Conservation (phyloP, 2,888 invertebrate species). For the Bellardia pandia region DNA sequence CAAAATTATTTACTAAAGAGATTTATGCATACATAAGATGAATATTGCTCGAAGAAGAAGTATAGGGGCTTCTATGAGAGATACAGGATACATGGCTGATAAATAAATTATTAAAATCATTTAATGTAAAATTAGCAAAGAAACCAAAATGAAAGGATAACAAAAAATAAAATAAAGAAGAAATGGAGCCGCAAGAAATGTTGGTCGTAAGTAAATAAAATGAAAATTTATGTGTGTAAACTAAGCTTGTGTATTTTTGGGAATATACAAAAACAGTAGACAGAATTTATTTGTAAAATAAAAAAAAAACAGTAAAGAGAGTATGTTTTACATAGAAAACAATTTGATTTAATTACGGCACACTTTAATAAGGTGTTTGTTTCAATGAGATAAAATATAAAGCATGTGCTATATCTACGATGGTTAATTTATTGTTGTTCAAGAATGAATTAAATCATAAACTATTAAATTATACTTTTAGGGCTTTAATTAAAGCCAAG, state of each 20-base stretch:
- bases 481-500: not conserved
- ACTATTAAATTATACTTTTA: no score
- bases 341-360: not conserved
- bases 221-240: conserved; percentile 20
- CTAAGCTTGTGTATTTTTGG: not conserved
- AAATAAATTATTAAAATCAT: conserved; percentile 68
- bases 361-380: conserved; percentile 1
- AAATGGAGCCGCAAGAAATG: not conserved
- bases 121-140: conserved; percentile 46
- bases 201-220: not conserved
- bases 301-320: not conserved
- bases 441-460: no score
- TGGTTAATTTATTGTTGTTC: no score
- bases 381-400: not conserved
- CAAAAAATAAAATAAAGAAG: not conserved
- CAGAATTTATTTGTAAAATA: conserved; percentile 4
- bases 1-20: conserved; percentile 19
- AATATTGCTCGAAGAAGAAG: conserved; percentile 23
- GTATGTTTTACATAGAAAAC: not conserved
- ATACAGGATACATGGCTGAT: conserved; percentile 31
- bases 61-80: conserved; percentile 9
- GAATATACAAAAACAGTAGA: no score
- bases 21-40: conserved; percentile 38
- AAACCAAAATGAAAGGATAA: conserved; percentile 17
- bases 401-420: not conserved